Evolutionary conservation across 2,888 invertebrate species (phyloP).

Genomic region (Lasioglossum leucozonium): DNA sequence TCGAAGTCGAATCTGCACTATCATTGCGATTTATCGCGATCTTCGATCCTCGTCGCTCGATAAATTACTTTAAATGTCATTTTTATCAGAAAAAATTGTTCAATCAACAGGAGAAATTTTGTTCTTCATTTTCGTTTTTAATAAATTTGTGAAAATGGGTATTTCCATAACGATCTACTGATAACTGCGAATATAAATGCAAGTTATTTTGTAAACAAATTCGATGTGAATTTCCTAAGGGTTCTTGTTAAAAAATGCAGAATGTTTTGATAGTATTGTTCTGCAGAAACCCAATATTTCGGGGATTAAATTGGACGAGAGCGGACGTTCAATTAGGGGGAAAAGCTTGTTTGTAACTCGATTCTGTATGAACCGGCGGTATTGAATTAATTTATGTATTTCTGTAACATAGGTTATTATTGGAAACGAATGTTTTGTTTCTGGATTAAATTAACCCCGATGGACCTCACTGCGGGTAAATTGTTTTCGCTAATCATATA

Average conservation of each 20-base stretch:
- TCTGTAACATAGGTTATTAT: not conserved
- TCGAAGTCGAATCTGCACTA: not conserved
- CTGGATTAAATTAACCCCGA: not conserved
- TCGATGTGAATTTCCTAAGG: not conserved
- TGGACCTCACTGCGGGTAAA: not conserved
- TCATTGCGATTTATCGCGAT: not conserved
- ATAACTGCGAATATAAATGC: too few relatives aligned
- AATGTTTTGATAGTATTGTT: not conserved
- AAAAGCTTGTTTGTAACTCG: not conserved
- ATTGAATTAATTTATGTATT: slow-evolving; percentile 4
- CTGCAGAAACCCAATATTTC: not conserved
- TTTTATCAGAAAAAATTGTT: too few relatives aligned
- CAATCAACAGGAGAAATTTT: too few relatives aligned
- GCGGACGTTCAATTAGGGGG: not conserved
- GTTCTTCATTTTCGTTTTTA: too few relatives aligned
- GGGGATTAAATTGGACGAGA: not conserved
- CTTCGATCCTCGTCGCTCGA: not conserved
- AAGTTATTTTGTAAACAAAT: too few relatives aligned
- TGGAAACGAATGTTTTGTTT: not conserved
- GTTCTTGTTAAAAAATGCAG: not conserved
- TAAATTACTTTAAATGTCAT: too few relatives aligned
- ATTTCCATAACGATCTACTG: too few relatives aligned
- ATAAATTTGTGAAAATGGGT: too few relatives aligned
- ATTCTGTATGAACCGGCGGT: not conserved
- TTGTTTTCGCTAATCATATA: not conserved